phyloP scores from a whole-genome alignment of 2,888 invertebrate species.

The Steinernema carpocapsae region DNA sequence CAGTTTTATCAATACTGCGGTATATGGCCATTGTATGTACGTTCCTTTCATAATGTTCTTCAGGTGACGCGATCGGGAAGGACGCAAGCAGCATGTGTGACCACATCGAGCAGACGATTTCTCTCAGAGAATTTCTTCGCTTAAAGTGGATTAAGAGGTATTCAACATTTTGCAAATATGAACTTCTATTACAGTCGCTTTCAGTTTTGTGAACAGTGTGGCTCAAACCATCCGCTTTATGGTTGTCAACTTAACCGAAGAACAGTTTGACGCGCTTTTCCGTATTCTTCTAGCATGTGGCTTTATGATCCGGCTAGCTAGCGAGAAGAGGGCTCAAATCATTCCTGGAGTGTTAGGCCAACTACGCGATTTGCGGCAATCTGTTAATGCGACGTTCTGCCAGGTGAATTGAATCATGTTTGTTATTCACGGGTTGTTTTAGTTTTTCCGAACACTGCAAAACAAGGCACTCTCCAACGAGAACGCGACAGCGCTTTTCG shows the following conservation, averaged over 20 bases:
- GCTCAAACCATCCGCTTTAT: not conserved
- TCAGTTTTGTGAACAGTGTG: not conserved
- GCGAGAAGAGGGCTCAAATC: not conserved
- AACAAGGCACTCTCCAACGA: not conserved
- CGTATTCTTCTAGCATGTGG: slow-evolving; percentile 8
- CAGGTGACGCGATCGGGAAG: no score
- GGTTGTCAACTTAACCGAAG: not conserved
- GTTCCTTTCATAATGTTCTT: no score
- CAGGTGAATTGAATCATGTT: slow-evolving; percentile 2
- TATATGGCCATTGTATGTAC: no score
- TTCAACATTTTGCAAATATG: not conserved
- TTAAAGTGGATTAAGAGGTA: slow-evolving; percentile 26
- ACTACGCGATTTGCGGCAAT: not conserved
- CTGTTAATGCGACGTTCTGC: not conserved
- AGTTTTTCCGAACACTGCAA: slow-evolving; percentile 21
- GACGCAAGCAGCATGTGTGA: no score
- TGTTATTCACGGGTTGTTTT: not conserved
- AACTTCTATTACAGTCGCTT: not conserved
- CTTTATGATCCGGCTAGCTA: not conserved
- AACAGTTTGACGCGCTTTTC: not conserved
- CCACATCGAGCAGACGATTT: not conserved
- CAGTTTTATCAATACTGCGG: slow-evolving; percentile 36
- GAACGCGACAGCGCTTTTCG: not conserved
- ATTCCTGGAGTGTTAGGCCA: not conserved
- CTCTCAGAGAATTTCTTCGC: not conserved